Evolutionary conservation across 2,113 vertebrate species (phyloP).

Genomic region (Melanerpes aurifrons): DNA sequence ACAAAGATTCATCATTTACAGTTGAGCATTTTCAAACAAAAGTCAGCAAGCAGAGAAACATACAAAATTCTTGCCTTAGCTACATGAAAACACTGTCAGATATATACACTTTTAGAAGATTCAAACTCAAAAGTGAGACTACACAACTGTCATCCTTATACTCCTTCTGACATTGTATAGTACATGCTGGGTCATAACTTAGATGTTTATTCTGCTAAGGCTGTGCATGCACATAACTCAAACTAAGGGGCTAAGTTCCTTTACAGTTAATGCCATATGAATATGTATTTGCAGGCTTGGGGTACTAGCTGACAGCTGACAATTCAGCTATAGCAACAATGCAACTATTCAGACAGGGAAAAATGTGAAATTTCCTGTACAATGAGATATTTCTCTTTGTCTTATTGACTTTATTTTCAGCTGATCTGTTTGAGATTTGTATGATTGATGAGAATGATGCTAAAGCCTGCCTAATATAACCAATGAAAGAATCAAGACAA

Average conservation of each 20-base stretch:
- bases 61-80: background rate
- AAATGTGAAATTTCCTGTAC: background rate
- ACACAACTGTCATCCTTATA: background rate
- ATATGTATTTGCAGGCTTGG: background rate
- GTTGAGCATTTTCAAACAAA: background rate
- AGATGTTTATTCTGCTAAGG: background rate
- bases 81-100: background rate
- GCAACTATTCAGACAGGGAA: background rate
- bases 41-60: background rate
- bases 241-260: background rate
- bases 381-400: background rate
- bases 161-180: background rate
- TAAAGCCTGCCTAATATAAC: background rate
- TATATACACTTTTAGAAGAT: background rate
- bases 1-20: background rate
- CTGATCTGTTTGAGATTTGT: background rate
- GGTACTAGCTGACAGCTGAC: background rate
- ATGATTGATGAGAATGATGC: background rate
- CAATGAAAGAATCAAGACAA: background rate
- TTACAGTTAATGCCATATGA: background rate
- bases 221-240: background rate
- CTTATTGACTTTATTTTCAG: constrained; percentile 7
- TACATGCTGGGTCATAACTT: background rate
- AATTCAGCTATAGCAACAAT: background rate
- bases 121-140: background rate